Evolutionary conservation across 2,888 invertebrate species (phyloP), one percentile per base, ranked within the genome.

Genomic region (Gnatocerus cornutus): DNA sequence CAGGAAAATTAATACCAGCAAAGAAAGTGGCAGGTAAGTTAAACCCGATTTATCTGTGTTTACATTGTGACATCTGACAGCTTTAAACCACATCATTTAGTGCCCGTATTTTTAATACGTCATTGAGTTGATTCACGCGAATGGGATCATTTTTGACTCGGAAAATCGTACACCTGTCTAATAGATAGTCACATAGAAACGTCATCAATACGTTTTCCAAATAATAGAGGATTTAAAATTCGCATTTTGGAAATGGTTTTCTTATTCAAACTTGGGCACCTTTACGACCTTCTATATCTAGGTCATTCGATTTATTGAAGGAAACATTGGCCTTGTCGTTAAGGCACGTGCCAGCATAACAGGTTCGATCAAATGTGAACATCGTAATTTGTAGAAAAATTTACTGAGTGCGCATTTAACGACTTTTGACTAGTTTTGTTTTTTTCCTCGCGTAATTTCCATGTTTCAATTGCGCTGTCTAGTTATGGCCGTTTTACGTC

Each of bases 1-100:
- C 86, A 50, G 87, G 87, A 68, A 86, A 86, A 80, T 79, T 86
- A 69, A 84, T 87, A 74, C 86, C 86, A 56, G 87, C 87, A 27
- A 87, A 87, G 80, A 83, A 81, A 80, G 85, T 86, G 67, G 84
- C 86, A 85, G 86, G 85, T 85, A 80, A 76, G 84, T 81, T 71
- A 72, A 67, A 74, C 62, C 52, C 48, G 13, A 41, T 68, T 73
- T 75, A 68, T 74, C 56, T 69, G 71, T 82, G 80, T 83, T 83
- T 82, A 82, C 82, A 81, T 82, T 79, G 76, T 76, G 74, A 77
- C 77, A 77, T 73, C 73, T 78, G 78, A 78, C 77, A 78, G 77
- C 74, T 79, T 72, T 63, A 56, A 21, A 73, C 76, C 74, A 74
- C 71, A 71, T 73, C 72, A 72, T 68, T 73, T 70, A 73, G 75